A percentile compares a stretch with the other conserved stretches of the same genome.
Conservation (phyloP, 1,140 invertebrate species). For the Carposina sasakii region DNA sequence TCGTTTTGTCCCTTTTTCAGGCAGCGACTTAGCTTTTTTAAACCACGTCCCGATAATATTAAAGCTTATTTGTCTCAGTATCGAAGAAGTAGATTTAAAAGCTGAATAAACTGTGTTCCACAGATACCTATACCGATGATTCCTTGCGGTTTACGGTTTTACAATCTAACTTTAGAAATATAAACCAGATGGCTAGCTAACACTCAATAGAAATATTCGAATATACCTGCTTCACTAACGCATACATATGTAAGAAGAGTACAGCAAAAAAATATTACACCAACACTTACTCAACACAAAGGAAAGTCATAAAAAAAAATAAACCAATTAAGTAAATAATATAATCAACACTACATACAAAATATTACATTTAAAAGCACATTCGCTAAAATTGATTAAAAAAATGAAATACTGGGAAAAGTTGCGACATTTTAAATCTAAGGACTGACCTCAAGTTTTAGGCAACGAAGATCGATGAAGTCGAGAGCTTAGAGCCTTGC, state of each 20-base stretch:
- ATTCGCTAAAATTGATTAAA: slow-evolving; percentile 7
- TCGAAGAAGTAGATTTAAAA: no score
- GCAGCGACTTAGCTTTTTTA: no score
- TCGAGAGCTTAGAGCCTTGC: slow-evolving; percentile 20
- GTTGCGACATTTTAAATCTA: slow-evolving; percentile 1
- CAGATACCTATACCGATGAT: slow-evolving; percentile 51
- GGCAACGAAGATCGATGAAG: slow-evolving; percentile 31
- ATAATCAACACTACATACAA: no score
- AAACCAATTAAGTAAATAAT: no score
- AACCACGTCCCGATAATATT: no score
- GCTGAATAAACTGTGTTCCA: slow-evolving; percentile 20
- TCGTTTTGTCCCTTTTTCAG: neutral
- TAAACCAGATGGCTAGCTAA: slow-evolving; percentile 67
- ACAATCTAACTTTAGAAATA: slow-evolving; percentile 71
- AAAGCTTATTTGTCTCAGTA: no score
- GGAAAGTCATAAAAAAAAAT: no score
- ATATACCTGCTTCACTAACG: slow-evolving; percentile 36
- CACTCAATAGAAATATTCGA: slow-evolving; percentile 56
- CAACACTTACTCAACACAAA: no score
- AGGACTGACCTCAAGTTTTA: slow-evolving; percentile 43
- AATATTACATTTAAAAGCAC: no score
- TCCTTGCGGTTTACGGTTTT: slow-evolving; percentile 65
- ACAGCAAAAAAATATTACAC: no score
- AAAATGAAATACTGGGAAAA: slow-evolving; percentile 23
- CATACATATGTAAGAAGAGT: no score